These are phyloP conservation scores for Melanotaenia trifasciata DNA, from an alignment of 2,797 vertebrate genomes.

Conservation along the genomic window DNA sequence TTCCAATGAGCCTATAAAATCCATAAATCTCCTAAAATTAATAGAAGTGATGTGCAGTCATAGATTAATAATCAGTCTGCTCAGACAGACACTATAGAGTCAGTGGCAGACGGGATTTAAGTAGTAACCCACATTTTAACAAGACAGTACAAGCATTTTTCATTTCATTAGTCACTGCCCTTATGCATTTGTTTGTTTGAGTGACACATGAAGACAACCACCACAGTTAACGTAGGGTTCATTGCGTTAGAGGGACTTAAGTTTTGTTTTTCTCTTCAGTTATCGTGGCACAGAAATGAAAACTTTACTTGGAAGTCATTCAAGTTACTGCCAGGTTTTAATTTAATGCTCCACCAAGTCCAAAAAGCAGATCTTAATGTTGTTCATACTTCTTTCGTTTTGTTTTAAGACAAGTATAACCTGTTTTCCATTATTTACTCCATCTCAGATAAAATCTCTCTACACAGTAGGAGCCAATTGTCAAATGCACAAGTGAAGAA, in stretches of 20 bases:
- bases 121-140: slow-evolving; percentile 38
- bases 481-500: background rate
- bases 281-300: background rate
- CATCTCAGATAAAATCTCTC: background rate
- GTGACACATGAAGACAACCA: slow-evolving; percentile 5
- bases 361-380: background rate
- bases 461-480: background rate
- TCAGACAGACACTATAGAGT: slow-evolving; percentile 6
- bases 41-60: slow-evolving; percentile 18
- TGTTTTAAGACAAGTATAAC: background rate
- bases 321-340: background rate
- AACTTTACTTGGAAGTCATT: background rate
- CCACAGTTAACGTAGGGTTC: background rate
- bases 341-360: background rate
- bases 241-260: background rate
- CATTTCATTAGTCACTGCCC: background rate
- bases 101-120: slow-evolving; percentile 22
- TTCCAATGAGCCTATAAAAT: slow-evolving; percentile 1
- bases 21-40: slow-evolving; percentile 8
- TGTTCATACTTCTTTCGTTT: background rate
- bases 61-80: slow-evolving; percentile 21
- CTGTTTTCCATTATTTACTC: background rate
- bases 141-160: slow-evolving; percentile 7
- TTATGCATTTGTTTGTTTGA: slow-evolving; percentile 4
- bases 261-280: background rate